A percentile compares a stretch with the other conserved stretches of the same genome.
These are phyloP conservation scores for Rhyacophila evoluta DNA, from an alignment of 2,888 invertebrate species.

Conservation along the genomic window DNA sequence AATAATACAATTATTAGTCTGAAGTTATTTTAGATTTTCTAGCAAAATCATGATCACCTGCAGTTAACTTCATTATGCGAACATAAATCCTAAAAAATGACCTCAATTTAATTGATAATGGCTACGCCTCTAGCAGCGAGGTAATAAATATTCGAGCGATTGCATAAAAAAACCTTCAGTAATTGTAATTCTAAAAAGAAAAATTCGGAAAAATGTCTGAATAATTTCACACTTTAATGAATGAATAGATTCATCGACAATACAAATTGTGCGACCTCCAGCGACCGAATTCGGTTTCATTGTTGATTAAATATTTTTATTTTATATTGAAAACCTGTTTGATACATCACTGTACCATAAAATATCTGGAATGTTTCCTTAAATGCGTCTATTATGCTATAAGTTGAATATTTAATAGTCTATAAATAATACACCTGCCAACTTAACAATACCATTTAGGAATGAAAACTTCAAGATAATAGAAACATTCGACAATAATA, in stretches of 20 bases:
- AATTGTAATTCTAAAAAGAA: background rate
- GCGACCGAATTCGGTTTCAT: background rate
- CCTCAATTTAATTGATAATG: too few relatives aligned
- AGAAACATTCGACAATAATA: background rate
- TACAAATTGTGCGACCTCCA: background rate
- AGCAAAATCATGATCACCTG: too few relatives aligned
- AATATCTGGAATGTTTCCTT: background rate
- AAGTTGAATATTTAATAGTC: background rate
- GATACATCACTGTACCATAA: background rate
- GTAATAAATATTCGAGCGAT: too few relatives aligned
- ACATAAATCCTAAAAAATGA: too few relatives aligned
- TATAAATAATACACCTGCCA: background rate
- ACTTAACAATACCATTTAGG: background rate
- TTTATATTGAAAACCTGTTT: background rate
- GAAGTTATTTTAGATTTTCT: too few relatives aligned
- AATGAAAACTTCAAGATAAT: background rate
- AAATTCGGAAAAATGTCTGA: background rate
- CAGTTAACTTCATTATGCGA: too few relatives aligned
- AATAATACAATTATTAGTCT: too few relatives aligned
- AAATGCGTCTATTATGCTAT: background rate
- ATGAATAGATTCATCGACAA: too few relatives aligned
- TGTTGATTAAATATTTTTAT: background rate
- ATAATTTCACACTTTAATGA: background rate
- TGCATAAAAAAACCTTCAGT: too few relatives aligned
- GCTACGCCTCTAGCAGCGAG: too few relatives aligned